Base-by-base conservation (phyloP, 2,797 vertebrate genomes). In the Propithecus deckenii region DNA sequence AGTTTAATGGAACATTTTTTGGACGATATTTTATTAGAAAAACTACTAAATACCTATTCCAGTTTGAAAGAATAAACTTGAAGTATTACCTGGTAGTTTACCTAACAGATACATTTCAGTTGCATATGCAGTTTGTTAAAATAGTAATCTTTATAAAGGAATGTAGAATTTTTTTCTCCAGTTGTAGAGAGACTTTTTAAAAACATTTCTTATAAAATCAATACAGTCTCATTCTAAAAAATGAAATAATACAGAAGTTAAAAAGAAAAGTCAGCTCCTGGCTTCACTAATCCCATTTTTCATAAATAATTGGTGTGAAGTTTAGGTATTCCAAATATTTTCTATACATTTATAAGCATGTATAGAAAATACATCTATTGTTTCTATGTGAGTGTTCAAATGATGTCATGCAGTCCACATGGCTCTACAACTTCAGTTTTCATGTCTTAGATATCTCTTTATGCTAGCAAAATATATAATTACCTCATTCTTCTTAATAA, bases 1-100 rank as follows among this genome's bases (percentile, higher is more conserved):
- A n/a, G n/a, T n/a, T n/a, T n/a, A n/a, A 55, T 67, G 91, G 94
- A 98, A 97, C 83, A 72, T 30, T 89, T 89, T 41, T 75, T 76
- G 46, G 5, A 88, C 35, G 86, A 1, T 43, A 18, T 86, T 87
- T 78, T 80, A 30, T 46, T 89, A 20, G 67, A n/a, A 59, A 91
- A 92, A 89, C 69, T 85, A 46, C 46, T 92, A 50, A 22, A 72
- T 38, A 52, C 65, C 74, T 28, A 32, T 13, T n/a, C 2, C n/a
- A 78, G 35, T 71, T 89, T 93, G 46, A 76, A 88, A 81, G 35
- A 86, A 52, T 92, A 83, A 65, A 67, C 23, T 30, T 80, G 63
- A 83, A 86, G 6, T 93, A 63, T n/a, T 87, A 41, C 25, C 38
- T 85, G 41, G 15, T 57, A 50, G 55, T 85, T 85, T 67, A 18